Percentiles rank a stretch among this genome's conserved stretches.
Evolutionary conservation across 1,140 invertebrate genomes (phyloP).

Genomic region (Maconellicoccus hirsutus): DNA sequence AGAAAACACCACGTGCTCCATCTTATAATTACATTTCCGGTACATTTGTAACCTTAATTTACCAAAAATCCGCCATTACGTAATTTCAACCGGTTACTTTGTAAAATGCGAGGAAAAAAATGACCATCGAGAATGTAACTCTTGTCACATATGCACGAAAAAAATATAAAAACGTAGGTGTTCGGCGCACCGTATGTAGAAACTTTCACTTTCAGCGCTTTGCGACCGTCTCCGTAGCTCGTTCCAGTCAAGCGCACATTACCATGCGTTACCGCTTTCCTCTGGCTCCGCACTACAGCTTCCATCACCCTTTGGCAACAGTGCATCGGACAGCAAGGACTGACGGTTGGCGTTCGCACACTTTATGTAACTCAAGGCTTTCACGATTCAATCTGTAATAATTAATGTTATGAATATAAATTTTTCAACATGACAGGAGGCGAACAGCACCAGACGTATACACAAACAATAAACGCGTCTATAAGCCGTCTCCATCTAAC

Average conservation of each 20-base stretch:
- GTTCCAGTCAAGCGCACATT: too few species aligned
- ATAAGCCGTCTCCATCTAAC: too few species aligned
- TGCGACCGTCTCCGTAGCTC: background rate
- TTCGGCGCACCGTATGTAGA: background rate
- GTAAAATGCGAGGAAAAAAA: background rate
- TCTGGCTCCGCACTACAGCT: background rate
- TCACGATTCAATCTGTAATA: slow-evolving; percentile 5
- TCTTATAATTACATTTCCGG: background rate
- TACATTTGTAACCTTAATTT: too few species aligned
- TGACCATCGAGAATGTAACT: background rate
- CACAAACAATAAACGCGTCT: too few species aligned
- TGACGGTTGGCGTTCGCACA: background rate
- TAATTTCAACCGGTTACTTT: background rate
- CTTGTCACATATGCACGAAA: background rate
- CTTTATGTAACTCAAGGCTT: slow-evolving; percentile 3
- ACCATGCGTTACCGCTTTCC: too few species aligned
- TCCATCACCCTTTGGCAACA: background rate
- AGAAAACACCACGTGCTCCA: too few species aligned
- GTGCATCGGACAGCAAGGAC: background rate
- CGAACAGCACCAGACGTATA: background rate
- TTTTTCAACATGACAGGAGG: background rate
- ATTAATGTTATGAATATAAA: background rate
- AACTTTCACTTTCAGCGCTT: slow-evolving; percentile 1
- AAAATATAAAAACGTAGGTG: background rate
- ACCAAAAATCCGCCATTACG: background rate